Evolutionary conservation across 2,888 invertebrate genomes (phyloP).

Genomic region (Parasteatoda lunata): DNA sequence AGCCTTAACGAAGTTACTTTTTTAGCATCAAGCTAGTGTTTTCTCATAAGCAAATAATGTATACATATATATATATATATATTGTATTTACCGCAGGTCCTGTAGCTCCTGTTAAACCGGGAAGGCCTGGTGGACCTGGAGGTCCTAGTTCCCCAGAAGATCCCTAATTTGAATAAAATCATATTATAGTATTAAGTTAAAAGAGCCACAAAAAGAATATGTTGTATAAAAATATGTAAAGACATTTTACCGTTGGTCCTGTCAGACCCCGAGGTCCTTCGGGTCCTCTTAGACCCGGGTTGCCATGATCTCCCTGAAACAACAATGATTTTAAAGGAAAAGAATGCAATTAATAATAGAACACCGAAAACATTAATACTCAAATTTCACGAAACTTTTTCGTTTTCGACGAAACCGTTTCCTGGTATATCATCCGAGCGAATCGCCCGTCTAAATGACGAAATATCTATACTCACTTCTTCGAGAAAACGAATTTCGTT

Average conservation of each 20-base stretch:
- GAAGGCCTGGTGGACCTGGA: constrained; percentile 75
- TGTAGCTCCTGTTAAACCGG: constrained; percentile 77
- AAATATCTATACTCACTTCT: too few species aligned
- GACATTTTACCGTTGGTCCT: constrained; percentile 72
- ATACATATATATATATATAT: neutral
- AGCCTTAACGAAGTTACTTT: too few species aligned
- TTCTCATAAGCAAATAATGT: neutral
- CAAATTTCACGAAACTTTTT: too few species aligned
- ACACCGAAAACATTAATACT: too few species aligned
- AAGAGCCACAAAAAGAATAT: neutral
- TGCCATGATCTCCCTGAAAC: constrained; percentile 57
- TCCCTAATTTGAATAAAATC: constrained; percentile 23
- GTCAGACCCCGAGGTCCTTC: constrained; percentile 73
- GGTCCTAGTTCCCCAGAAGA: constrained; percentile 43
- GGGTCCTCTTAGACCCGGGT: constrained; percentile 71
- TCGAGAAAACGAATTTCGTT: too few species aligned
- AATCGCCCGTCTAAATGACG: too few species aligned
- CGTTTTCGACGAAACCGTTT: too few species aligned
- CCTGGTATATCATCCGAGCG: too few species aligned
- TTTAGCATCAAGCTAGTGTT: too few species aligned
- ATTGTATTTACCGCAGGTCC: constrained; percentile 75
- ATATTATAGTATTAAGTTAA: too few species aligned
- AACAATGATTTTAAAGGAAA: neutral
- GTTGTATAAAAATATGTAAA: neutral
- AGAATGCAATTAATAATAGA: too few species aligned